Conservation (phyloP, 2,113 vertebrate species). For the Cynopterus brachyotis region DNA sequence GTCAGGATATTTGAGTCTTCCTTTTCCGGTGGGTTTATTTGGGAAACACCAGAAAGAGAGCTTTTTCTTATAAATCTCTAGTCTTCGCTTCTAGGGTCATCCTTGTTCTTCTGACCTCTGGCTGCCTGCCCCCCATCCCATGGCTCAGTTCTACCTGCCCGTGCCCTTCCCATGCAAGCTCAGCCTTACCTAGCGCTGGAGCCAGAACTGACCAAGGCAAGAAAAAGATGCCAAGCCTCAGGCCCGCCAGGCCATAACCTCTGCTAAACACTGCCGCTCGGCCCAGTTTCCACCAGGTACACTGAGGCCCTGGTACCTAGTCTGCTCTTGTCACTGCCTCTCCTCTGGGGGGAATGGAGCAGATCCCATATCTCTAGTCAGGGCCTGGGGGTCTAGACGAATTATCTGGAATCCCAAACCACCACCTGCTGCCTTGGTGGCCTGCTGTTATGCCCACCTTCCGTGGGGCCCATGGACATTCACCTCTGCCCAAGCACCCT, state of each 20-base stretch:
- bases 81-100: not conserved
- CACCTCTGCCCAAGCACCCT: no score
- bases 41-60: not conserved
- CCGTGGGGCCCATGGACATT: not conserved
- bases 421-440: not conserved
- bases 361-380: not conserved
- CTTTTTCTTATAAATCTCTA: not conserved
- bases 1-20: not conserved
- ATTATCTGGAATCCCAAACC: not conserved
- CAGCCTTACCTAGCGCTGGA: not conserved
- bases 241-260: not conserved
- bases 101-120: not conserved
- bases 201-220: not conserved
- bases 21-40: not conserved
- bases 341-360: not conserved
- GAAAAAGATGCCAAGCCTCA: not conserved
- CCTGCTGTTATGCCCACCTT: not conserved
- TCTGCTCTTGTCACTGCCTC: not conserved
- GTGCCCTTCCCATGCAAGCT: not conserved
- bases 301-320: not conserved
- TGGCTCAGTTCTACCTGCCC: fast-evolving
- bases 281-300: not conserved
- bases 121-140: no score
- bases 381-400: not conserved
- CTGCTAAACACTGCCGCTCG: not conserved